Percentiles rank a stretch among this genome's conserved stretches.
phyloP scores from a whole-genome alignment of 1,140 invertebrate species.

The Drosophila neocordata region DNA sequence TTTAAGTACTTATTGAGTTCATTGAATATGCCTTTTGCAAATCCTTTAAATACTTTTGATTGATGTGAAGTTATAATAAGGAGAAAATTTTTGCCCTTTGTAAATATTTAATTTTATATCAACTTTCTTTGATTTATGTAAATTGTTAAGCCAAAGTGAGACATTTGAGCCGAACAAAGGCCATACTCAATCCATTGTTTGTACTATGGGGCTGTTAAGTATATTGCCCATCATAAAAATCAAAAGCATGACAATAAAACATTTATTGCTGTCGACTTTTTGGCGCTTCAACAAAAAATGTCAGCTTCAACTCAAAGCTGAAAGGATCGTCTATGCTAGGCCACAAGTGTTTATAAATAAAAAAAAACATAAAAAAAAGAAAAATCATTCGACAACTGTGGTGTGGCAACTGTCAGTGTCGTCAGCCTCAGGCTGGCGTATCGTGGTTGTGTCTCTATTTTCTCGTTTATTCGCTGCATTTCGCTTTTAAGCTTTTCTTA shows the following conservation, averaged over 20 bases:
- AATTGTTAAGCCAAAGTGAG: conserved; percentile 26
- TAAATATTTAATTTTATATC: background rate
- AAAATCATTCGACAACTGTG: conserved; percentile 25
- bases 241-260: conserved; percentile 35
- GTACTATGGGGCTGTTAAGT: background rate
- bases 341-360: conserved; percentile 14
- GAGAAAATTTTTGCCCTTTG: background rate
- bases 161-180: conserved; percentile 5
- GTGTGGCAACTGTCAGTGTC: conserved; percentile 10
- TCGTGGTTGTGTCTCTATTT: background rate
- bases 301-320: background rate
- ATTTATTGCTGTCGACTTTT: conserved; percentile 54
- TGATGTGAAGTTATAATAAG: background rate
- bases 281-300: conserved; percentile 37
- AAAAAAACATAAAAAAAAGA: conserved; percentile 24
- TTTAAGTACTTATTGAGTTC: background rate
- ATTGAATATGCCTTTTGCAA: background rate
- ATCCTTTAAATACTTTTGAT: conserved; percentile 4
- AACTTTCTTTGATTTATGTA: conserved; percentile 9
- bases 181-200: background rate
- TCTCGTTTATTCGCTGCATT: conserved; percentile 39
- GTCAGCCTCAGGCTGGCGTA: conserved; percentile 14
- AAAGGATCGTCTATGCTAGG: conserved; percentile 1
- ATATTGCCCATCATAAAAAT: conserved; percentile 13
- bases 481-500: conserved; percentile 42